phyloP scores from a whole-genome alignment of 1,140 invertebrate species.

The Charaxes varanes region DNA sequence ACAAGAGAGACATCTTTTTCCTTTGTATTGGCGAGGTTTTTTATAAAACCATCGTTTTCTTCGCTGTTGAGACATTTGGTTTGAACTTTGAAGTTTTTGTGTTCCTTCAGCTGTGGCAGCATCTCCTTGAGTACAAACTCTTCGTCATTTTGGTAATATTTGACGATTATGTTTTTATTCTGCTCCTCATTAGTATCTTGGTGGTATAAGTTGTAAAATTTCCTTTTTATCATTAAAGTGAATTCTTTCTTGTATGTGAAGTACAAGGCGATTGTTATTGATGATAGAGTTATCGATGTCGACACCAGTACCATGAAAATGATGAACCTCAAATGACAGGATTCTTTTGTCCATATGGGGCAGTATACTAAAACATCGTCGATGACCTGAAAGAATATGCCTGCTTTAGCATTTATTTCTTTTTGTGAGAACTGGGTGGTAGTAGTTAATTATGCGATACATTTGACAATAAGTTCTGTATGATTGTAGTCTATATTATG shows the following conservation, averaged over 20 bases:
- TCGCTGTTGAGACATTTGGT: slow-evolving; percentile 28
- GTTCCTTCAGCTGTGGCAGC: slow-evolving; percentile 34
- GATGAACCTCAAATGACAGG: slow-evolving; percentile 34
- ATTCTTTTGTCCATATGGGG: slow-evolving; percentile 34
- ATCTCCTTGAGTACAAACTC: slow-evolving; percentile 54
- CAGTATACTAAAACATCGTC: slow-evolving; percentile 36
- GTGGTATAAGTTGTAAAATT: slow-evolving; percentile 19
- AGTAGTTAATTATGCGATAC: too few relatives aligned
- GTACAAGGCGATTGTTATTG: slow-evolving; percentile 30
- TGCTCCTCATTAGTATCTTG: slow-evolving; percentile 11
- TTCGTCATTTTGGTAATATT: slow-evolving; percentile 47
- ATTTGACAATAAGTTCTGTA: too few relatives aligned
- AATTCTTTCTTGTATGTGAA: slow-evolving; percentile 38
- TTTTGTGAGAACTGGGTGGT: too few relatives aligned
- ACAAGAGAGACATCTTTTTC: slow-evolving; percentile 35
- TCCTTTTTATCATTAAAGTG: slow-evolving; percentile 34
- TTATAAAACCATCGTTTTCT: slow-evolving; percentile 24
- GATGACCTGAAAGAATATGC: slow-evolving; percentile 44
- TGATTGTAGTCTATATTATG: too few relatives aligned
- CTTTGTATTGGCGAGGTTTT: slow-evolving; percentile 26
- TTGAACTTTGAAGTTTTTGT: slow-evolving; percentile 36
- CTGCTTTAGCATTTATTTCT: too few relatives aligned
- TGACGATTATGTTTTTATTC: slow-evolving; percentile 30
- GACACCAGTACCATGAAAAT: slow-evolving; percentile 32
- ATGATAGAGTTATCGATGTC: slow-evolving; percentile 25